These are phyloP conservation scores for Ernsta delagoae DNA, from an alignment of 2,888 invertebrate genomes.

Conservation along the genomic window DNA sequence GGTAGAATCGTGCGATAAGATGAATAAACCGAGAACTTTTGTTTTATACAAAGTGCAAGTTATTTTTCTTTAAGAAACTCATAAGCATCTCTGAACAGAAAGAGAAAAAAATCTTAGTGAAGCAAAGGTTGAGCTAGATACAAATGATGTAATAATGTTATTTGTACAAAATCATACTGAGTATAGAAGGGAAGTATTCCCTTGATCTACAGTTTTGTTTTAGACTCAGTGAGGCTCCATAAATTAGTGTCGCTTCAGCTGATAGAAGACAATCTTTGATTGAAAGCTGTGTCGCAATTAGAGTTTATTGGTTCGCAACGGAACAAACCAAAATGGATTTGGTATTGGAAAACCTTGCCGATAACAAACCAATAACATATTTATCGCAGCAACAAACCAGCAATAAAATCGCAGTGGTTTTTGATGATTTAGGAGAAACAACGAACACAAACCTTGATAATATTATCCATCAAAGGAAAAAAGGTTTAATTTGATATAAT, in stretches of 20 bases:
- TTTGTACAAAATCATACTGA: neutral
- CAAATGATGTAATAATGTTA: neutral
- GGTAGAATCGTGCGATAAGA: conserved; percentile 17
- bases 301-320: neutral
- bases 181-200: neutral
- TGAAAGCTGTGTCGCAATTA: neutral
- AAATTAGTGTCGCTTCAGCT: neutral
- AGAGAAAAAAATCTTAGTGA: neutral
- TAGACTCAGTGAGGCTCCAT: neutral
- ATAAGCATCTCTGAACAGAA: too few species aligned
- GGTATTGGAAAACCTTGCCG: neutral
- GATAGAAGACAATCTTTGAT: neutral
- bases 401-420: neutral
- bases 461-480: neutral
- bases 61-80: too few species aligned
- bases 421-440: neutral
- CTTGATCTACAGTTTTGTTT: neutral
- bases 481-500: neutral
- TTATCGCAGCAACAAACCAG: neutral
- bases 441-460: neutral
- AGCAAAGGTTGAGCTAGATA: neutral
- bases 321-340: conserved; percentile 1
- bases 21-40: conserved; percentile 1
- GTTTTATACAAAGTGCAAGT: neutral
- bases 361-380: neutral